Conservation (phyloP, 2,113 vertebrate genomes). For the Tichodroma muraria region DNA sequence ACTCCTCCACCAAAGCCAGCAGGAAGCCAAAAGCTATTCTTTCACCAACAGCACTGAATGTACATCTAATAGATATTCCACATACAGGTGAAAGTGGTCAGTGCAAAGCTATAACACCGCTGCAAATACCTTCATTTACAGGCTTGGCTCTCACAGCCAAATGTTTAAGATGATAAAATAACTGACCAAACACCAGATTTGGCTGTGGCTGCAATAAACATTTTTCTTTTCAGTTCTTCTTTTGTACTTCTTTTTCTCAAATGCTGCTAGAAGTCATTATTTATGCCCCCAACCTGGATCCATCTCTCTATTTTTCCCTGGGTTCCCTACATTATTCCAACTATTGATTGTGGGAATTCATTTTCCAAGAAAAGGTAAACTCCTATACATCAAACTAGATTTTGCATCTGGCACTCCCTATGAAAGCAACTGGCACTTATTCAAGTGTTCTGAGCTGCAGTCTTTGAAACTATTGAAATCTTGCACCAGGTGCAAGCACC, state of each 20-base stretch:
- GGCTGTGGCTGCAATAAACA: not conserved
- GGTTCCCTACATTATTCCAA: not conserved
- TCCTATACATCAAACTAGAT: not conserved
- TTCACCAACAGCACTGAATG: not conserved
- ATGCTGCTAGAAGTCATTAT: not conserved
- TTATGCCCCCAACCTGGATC: not conserved
- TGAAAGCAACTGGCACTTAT: not conserved
- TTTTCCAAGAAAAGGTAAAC: not conserved
- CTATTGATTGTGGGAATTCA: not conserved
- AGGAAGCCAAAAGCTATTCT: not conserved
- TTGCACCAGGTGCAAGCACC: not conserved
- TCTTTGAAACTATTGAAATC: not conserved
- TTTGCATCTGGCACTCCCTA: not conserved
- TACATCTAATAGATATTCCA: not conserved
- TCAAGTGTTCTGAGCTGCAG: not conserved
- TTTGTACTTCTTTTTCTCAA: not conserved
- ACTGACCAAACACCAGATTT: constrained; percentile 12
- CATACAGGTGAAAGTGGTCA: not conserved
- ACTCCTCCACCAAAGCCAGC: not conserved
- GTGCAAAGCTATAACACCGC: not conserved
- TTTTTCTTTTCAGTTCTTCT: not conserved
- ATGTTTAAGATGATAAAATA: constrained; percentile 51
- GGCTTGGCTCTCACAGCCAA: constrained; percentile 19
- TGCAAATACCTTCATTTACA: not conserved
- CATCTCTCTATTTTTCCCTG: not conserved